A percentile compares a stretch with the other conserved stretches of the same genome.
Conservation (phyloP, 1,140 invertebrate genomes). For the Rhynchophorus ferrugineus region DNA sequence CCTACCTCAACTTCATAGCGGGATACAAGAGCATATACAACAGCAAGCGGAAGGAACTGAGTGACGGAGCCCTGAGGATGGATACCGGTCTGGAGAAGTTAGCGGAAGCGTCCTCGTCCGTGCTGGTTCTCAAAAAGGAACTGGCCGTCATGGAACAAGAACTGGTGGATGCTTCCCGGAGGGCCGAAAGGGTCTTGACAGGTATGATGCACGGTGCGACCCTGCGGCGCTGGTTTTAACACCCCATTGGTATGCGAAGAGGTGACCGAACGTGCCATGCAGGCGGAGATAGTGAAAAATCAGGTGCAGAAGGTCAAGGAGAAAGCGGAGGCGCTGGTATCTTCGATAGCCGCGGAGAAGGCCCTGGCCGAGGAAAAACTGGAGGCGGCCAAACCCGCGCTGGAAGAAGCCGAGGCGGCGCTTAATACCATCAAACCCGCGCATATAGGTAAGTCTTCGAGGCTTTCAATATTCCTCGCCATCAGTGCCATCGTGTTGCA, state of each 20-base stretch:
- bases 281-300: slow-evolving; percentile 92
- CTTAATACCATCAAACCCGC: slow-evolving; percentile 95
- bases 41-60: slow-evolving; percentile 80
- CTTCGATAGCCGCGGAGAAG: slow-evolving; percentile 86
- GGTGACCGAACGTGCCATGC: slow-evolving; percentile 85
- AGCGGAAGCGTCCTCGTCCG: slow-evolving; percentile 87
- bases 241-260: slow-evolving; percentile 40
- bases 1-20: slow-evolving; percentile 91
- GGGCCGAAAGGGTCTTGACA: slow-evolving; percentile 77
- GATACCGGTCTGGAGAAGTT: slow-evolving; percentile 89
- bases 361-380: slow-evolving; percentile 83
- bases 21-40: slow-evolving; percentile 92
- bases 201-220: too few relatives aligned
- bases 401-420: slow-evolving; percentile 91
- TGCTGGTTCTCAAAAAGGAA: slow-evolving; percentile 84
- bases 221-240: too few relatives aligned
- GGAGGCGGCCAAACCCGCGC: slow-evolving; percentile 81
- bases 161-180: slow-evolving; percentile 76
- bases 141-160: slow-evolving; percentile 92
- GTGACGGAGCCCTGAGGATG: slow-evolving; percentile 84
- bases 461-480: neutral
- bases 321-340: slow-evolving; percentile 86
- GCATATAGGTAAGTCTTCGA: slow-evolving; percentile 61
- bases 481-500: slow-evolving; percentile 36
- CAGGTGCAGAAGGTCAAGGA: slow-evolving; percentile 93